phyloP scores from a whole-genome alignment of 2,113 vertebrate genomes.

The Leptobrachium leishanense region DNA sequence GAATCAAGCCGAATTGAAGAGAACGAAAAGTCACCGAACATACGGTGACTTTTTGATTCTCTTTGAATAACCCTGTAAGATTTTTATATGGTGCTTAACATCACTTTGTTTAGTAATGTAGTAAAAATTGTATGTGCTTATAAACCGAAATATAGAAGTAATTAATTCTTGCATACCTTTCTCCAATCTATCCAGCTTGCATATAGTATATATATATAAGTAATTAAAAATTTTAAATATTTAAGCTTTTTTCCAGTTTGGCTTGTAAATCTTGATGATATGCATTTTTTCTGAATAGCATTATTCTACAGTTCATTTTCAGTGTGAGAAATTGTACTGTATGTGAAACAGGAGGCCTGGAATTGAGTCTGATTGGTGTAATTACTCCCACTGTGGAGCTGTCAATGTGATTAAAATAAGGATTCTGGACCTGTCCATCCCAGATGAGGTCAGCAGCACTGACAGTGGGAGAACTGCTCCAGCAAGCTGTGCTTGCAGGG shows the following conservation, averaged over 20 bases:
- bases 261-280: slow-evolving; percentile 56
- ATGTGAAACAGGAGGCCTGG: slow-evolving; percentile 70
- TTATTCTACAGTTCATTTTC: slow-evolving; percentile 67
- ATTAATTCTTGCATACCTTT: too few species aligned
- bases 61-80: too few species aligned
- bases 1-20: too few species aligned
- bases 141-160: too few species aligned
- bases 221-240: too few species aligned
- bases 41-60: too few species aligned
- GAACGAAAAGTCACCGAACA: too few species aligned
- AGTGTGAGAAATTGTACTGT: slow-evolving; percentile 60
- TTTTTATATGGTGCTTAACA: too few species aligned
- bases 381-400: slow-evolving; percentile 75
- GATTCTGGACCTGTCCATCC: slow-evolving; percentile 66
- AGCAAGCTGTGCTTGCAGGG: slow-evolving; percentile 64
- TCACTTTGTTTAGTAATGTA: too few species aligned
- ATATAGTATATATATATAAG: too few species aligned
- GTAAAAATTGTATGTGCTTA: too few species aligned
- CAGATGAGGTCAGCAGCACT: slow-evolving; percentile 70
- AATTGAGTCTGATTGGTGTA: slow-evolving; percentile 70
- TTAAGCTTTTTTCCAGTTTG: not conserved
- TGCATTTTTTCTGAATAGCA: slow-evolving; percentile 56
- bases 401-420: slow-evolving; percentile 76
- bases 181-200: too few species aligned
- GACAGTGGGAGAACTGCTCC: slow-evolving; percentile 66